Evolutionary conservation across 2,113 vertebrate genomes (phyloP).

Genomic region (Neomonachus schauinslandi): DNA sequence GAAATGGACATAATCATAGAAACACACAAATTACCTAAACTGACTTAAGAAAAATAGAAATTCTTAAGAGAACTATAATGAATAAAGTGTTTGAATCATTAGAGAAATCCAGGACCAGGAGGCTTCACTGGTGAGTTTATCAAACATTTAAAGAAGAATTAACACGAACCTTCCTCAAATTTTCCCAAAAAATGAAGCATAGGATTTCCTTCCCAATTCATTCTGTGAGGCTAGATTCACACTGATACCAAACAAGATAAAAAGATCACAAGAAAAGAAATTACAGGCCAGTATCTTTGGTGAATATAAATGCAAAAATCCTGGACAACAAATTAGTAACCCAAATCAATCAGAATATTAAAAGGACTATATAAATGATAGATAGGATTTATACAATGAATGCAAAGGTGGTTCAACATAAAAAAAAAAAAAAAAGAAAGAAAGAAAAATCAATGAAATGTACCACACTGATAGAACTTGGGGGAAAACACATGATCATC

Average conservation of each 20-base stretch:
- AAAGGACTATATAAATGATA: background rate
- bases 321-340: background rate
- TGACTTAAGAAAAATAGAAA: background rate
- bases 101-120: background rate
- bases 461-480: background rate
- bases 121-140: background rate
- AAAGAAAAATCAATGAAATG: background rate
- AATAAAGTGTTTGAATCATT: background rate
- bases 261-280: background rate
- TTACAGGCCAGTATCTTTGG: background rate
- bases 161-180: background rate
- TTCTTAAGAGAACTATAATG: background rate
- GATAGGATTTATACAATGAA: background rate
- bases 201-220: background rate
- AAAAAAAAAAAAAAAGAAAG: background rate
- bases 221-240: background rate
- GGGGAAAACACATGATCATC: background rate
- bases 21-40: background rate
- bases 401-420: background rate
- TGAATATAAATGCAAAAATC: background rate
- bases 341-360: background rate
- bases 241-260: background rate
- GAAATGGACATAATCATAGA: background rate
- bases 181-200: background rate
- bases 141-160: background rate